Percentiles rank a stretch among this genome's conserved stretches.
These are phyloP conservation scores for Rhingia rostrata DNA, from an alignment of 2,888 invertebrate genomes.

Conservation along the genomic window DNA sequence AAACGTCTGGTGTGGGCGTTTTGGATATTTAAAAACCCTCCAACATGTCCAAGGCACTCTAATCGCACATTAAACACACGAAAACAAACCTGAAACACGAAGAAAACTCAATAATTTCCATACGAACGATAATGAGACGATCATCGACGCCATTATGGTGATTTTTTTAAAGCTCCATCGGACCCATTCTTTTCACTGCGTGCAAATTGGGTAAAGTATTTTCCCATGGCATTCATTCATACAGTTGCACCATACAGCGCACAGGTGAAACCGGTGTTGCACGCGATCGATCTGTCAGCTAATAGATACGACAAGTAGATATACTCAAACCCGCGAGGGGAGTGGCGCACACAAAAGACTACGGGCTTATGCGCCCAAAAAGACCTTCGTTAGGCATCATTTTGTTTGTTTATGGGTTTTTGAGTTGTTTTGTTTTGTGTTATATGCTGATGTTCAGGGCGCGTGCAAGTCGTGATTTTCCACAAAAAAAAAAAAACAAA, in stretches of 20 bases:
- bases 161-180: conserved; percentile 1
- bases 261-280: conserved; percentile 63
- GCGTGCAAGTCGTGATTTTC: conserved; percentile 56
- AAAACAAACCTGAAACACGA: conserved; percentile 14
- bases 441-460: conserved; percentile 18
- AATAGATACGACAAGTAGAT: background rate
- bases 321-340: conserved; percentile 9
- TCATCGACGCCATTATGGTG: conserved; percentile 30
- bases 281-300: conserved; percentile 43
- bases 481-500: background rate
- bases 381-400: conserved; percentile 66
- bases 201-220: conserved; percentile 62
- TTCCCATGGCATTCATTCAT: conserved; percentile 61
- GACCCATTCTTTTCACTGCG: conserved; percentile 14
- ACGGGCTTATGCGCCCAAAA: conserved; percentile 33
- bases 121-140: conserved; percentile 52
- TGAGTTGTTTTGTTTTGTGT: background rate
- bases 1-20: conserved; percentile 51
- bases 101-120: conserved; percentile 27
- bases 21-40: conserved; percentile 12
- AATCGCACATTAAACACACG: conserved; percentile 34
- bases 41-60: conserved; percentile 25
- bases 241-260: conserved; percentile 32
- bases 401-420: conserved; percentile 41
- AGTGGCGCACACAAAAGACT: conserved; percentile 28